Conservation (phyloP, 2,113 vertebrate species). For the Pteropus alecto region DNA sequence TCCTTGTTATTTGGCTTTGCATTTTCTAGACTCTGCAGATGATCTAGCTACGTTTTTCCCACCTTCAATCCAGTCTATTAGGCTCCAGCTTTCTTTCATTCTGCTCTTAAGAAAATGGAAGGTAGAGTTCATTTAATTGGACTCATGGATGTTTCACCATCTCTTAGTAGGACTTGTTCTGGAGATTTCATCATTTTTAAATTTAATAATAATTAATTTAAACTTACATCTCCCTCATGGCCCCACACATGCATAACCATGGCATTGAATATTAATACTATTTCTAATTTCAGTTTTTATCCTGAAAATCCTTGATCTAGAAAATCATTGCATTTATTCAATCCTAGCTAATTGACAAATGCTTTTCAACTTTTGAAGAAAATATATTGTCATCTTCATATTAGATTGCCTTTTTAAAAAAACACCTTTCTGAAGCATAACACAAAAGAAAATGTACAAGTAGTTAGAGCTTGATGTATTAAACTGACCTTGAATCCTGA, state of each 20-base stretch:
- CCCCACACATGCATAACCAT: too few species aligned
- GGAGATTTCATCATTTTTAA: neutral
- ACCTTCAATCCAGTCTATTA: neutral
- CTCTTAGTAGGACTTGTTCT: neutral
- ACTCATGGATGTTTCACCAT: neutral
- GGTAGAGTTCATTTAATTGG: neutral
- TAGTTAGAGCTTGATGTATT: neutral
- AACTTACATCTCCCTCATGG: neutral
- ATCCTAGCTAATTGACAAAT: neutral
- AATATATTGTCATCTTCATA: neutral
- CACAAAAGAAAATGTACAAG: neutral
- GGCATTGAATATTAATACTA: neutral
- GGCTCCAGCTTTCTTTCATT: neutral
- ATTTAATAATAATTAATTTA: neutral
- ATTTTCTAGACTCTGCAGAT: neutral
- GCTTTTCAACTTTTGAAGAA: neutral
- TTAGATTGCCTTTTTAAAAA: neutral
- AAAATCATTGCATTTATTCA: neutral
- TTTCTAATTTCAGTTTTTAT: neutral
- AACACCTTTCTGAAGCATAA: neutral
- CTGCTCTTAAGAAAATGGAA: neutral
- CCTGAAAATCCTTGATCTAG: neutral
- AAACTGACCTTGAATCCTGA: neutral
- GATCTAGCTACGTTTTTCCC: neutral
- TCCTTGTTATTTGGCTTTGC: neutral